Evolutionary conservation across 2,888 invertebrate genomes (phyloP).

Genomic region (Dromius quadrimaculatus): DNA sequence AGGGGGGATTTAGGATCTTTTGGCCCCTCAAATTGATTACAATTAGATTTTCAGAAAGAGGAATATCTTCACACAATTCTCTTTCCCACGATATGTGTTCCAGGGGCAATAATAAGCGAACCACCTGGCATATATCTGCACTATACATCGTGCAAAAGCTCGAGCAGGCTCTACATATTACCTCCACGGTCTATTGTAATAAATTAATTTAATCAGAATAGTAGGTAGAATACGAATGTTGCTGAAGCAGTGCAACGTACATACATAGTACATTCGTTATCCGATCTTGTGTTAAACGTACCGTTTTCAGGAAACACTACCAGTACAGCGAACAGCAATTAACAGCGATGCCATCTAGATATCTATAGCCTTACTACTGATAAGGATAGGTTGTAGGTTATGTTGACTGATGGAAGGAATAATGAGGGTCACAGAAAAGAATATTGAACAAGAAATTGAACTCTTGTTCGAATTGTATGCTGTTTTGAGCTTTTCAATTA

Average conservation of each 20-base stretch:
- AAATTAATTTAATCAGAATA: slow-evolving; percentile 47
- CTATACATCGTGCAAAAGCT: background rate
- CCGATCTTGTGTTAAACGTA: slow-evolving; percentile 48
- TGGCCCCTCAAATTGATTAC: no score
- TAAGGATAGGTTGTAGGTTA: slow-evolving; percentile 10
- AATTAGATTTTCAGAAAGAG: no score
- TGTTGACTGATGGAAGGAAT: slow-evolving; percentile 5
- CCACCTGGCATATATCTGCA: background rate
- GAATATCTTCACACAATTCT: no score
- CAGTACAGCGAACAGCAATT: slow-evolving; percentile 46
- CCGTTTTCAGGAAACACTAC: slow-evolving; percentile 38
- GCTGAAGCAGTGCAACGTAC: slow-evolving; percentile 40
- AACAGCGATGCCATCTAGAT: slow-evolving; percentile 21
- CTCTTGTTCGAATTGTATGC: no score
- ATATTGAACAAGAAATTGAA: no score
- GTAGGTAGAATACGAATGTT: slow-evolving; percentile 15
- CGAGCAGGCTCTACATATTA: slow-evolving; percentile 10
- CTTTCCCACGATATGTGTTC: no score
- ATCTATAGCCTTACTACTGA: slow-evolving; percentile 8
- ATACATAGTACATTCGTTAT: slow-evolving; percentile 45
- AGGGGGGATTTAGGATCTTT: no score
- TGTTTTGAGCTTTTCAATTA: no score
- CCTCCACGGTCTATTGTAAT: slow-evolving; percentile 44
- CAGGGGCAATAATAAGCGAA: background rate
- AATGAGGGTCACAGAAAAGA: background rate